Evolutionary conservation across 2,113 vertebrate species (phyloP).

Genomic region (Tetrao urogallus): DNA sequence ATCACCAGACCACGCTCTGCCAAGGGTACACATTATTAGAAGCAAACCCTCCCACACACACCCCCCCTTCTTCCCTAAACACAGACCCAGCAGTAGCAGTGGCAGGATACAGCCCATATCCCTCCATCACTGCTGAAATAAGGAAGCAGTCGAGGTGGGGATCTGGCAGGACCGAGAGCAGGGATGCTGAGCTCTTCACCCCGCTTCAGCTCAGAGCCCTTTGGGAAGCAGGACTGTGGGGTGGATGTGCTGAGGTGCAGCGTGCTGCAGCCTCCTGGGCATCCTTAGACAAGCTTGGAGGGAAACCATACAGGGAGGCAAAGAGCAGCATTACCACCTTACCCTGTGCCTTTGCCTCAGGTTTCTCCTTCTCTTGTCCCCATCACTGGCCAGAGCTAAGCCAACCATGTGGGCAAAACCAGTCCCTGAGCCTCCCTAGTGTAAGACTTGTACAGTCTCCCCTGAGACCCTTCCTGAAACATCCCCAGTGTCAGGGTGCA

Average conservation of each 20-base stretch:
- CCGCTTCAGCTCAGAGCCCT: background rate
- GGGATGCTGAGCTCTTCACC: background rate
- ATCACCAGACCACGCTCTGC: conserved; percentile 19
- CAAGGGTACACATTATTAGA: conserved; percentile 59
- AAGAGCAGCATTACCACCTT: background rate
- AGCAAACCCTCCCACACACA: background rate
- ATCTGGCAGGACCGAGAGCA: background rate
- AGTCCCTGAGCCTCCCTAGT: background rate
- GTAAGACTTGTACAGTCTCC: background rate
- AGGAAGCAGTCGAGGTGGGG: background rate
- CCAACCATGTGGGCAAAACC: background rate
- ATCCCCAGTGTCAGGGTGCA: background rate
- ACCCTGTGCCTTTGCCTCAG: background rate
- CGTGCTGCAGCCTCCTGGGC: conserved; percentile 44
- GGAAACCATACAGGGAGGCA: background rate
- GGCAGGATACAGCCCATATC: background rate
- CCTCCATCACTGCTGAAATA: background rate
- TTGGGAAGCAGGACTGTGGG: background rate
- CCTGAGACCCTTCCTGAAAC: background rate
- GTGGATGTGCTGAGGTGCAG: conserved; percentile 59
- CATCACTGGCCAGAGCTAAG: background rate
- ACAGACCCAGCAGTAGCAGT: background rate
- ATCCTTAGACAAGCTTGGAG: conserved; percentile 50
- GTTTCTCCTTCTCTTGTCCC: background rate
- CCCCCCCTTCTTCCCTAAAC: background rate